Base-by-base conservation (phyloP, 2,113 vertebrate species). In the Aramus guarauna region DNA sequence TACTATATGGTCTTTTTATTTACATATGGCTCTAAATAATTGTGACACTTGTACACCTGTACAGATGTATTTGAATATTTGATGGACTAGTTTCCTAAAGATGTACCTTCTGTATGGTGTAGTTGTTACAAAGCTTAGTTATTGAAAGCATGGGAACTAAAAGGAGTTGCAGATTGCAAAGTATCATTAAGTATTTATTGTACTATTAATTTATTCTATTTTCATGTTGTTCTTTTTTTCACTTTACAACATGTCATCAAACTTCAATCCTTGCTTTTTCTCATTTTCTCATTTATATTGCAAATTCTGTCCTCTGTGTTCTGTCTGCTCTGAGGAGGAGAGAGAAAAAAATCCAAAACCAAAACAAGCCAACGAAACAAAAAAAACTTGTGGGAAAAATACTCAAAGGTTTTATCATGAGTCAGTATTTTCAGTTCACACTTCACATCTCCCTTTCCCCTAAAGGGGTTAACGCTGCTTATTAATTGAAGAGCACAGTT, bases 401-500 rank as follows among this genome's bases (percentile, higher is more conserved):
- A 27, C 58, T 78, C 37, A 12, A 48, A 85, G 41, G 39, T 62
- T 92, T 94, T 93, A 67, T 69, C 67, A 50, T 93, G 90, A 97
- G 80, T 96, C 94, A 93, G 47, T 95, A 85, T 90, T 91, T 95
- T 96, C 83, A 91, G 30, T 94, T 92, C 78, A 64, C 50, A 45
- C 67, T 75, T 95, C 67, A 76, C 53, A 43, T 96, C 63, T 93
- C 56, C 34, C 30, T 62, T 93, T 90, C 53, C 95, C 84, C 87
- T 96, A 56, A 37, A 95, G 86, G 87, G 95, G 94, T 97, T 97
- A 97, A 91, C 48, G 30, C 93, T 85, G 71, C 92, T 93, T 87
- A 78, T 87, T 95, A 95, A 96, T 71, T 96, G 92, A 97, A 86
- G 89, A 95, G 74, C 79, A 90, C 18, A 68, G 96, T 97, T 97